Evolutionary conservation across 2,888 invertebrate species (phyloP).

Genomic region (Synanthedon vespiformis): DNA sequence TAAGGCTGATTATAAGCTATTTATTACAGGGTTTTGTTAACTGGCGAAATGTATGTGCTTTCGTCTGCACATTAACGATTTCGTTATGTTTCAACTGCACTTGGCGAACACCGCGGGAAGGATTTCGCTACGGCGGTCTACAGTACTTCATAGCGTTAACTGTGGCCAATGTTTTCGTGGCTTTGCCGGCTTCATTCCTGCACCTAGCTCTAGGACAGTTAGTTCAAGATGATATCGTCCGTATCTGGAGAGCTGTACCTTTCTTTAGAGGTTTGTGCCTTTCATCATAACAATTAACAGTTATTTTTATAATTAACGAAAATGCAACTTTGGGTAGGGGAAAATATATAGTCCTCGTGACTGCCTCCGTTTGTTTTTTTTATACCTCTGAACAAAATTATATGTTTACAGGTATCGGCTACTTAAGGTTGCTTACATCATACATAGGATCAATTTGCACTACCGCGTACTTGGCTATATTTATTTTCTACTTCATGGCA

Average conservation of each 20-base stretch:
- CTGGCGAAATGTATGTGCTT: conserved; percentile 34
- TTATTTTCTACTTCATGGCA: conserved; percentile 69
- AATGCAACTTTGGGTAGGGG: too few relatives aligned
- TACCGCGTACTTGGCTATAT: conserved; percentile 68
- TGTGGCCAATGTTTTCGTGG: conserved; percentile 55
- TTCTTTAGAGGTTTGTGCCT: conserved; percentile 70
- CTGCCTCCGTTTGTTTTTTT: too few relatives aligned
- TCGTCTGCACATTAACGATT: conserved; percentile 65
- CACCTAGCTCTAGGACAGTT: conserved; percentile 75
- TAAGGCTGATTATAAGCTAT: not conserved
- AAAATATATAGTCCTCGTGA: too few relatives aligned
- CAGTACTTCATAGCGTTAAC: conserved; percentile 66
- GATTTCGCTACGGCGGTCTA: conserved; percentile 54
- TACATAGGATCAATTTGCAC: conserved; percentile 67
- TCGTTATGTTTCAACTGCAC: conserved; percentile 69
- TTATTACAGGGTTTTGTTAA: conserved; percentile 26
- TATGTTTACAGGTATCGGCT: conserved; percentile 70
- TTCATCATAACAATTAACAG: too few relatives aligned
- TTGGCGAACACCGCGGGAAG: conserved; percentile 71
- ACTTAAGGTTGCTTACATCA: conserved; percentile 68
- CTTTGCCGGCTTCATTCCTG: conserved; percentile 70
- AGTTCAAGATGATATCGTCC: conserved; percentile 74
- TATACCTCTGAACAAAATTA: not conserved
- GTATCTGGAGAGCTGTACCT: conserved; percentile 75
- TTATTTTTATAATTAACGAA: too few relatives aligned